Base-by-base conservation (phyloP, 2,797 vertebrate genomes). In the Chaetophractus vellerosus region DNA sequence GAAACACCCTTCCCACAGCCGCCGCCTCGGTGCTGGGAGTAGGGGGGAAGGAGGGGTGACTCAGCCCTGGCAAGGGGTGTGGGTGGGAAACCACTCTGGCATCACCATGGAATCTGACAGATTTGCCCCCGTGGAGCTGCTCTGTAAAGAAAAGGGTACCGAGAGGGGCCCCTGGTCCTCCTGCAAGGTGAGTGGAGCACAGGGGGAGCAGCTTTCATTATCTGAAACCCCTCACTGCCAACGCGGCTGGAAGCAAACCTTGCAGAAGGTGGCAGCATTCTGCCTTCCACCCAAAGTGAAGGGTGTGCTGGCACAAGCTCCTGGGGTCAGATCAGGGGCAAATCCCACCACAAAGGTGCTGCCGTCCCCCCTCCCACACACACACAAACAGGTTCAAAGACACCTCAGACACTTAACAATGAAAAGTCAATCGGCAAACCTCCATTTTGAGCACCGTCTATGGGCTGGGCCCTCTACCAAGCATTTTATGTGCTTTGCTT, bases 31-130 rank as follows among this genome's bases (percentile, higher is more conserved):
- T 96, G 94, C 88, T 10, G 55, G 79, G 55, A 19, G 19, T 19
- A 19, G 21, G 3, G 66, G 66, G 98, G 98, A 98, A 19, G 19
- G 55, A 55, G 21, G 3, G 71, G 82, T 98, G 98, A 98, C 97
- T 98, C 98, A 95, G 90, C 66, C 87, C 96, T 96, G 88, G 96
- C 96, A 50, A 97, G 97, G 96, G 97, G 86, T 52, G 98, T 98
- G 98, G 98, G 98, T 50, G 96, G 98, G 97, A 98, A 98, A 96
- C 97, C 97, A 97, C 97, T 98, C 97, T 97, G 97, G 97, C 93
- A 96, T 98, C 98, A 97, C 97, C 96, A 96, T 91, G 96, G 93
- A 97, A 97, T 84, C 97, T 96, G 98, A 97, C 97, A 98, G 97
- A 83, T 97, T 94, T 90, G 97, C 93, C 97, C 96, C 96, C 41